Base-by-base conservation (phyloP, 30 jellyfish, hydroid and myxozoan species). In the Rhopilema esculentum region DNA sequence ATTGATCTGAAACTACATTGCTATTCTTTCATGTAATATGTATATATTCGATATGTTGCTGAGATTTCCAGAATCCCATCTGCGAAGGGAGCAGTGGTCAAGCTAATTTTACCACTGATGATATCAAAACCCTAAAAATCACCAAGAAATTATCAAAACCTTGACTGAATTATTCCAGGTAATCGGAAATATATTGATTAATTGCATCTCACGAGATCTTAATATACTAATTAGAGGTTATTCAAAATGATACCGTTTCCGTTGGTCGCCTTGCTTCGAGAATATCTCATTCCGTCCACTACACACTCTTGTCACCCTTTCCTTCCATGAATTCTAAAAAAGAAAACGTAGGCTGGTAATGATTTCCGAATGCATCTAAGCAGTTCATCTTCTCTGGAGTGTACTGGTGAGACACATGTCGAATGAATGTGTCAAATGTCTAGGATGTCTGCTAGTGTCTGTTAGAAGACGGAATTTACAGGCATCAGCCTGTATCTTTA, bases 271-370 rank as follows among this genome's bases (percentile, higher is more conserved):
- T 29, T 49, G 12, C 77, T 40, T 24, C 79, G 1, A 23, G 51
- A 1, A 24, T 61, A 61, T 78, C 88, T 53, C 67, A 78, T 78
- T 78, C 68, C 88, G 75, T 62, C 25, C 31, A 32, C 25, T 48
- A 27, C 78, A 78, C 22, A 25, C 50, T 76, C 66, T 78, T 57
- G 20, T 76, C 86, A 49, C 25, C 86, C n/a, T 23, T 51, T 53
- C 33, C 88, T 75, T 26, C 65, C 88, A 78, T 78, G n/a, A 78
- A 48, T 32, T 78, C 88, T 78, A 78, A 30, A 62, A 52, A 57
- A 27, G 79, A 78, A 78, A 51, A 23, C 30, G 68, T 40, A 25
- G 40, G 77, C 28, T 40, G 88, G 23, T 78, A 78, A 78, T 62
- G 64, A 66, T 33, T 78, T 78, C 88, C 88, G 88, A 78, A 28